A percentile compares a stretch with the other conserved stretches of the same genome.
Evolutionary conservation across 2,888 invertebrate genomes (phyloP).

Genomic region (Buathra laborator): DNA sequence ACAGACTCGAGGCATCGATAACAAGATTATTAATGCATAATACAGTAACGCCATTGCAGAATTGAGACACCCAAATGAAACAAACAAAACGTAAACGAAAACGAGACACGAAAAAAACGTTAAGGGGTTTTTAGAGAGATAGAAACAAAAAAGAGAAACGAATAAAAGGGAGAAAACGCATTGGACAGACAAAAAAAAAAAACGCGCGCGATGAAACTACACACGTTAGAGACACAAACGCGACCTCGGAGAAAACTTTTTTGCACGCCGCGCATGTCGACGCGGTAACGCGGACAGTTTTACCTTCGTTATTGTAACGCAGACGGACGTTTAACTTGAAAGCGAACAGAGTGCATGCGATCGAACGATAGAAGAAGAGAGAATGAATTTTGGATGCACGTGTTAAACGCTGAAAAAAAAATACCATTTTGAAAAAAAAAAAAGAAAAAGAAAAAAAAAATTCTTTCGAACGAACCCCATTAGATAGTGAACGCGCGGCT

Average conservation of each 20-base stretch:
- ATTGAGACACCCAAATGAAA: conserved; percentile 63
- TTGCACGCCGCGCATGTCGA: conserved; percentile 27
- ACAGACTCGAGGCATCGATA: conserved; percentile 81
- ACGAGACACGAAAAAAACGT: conserved; percentile 32
- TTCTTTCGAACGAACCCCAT: conserved; percentile 1
- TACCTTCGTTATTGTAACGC: not conserved
- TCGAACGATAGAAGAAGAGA: conserved; percentile 41
- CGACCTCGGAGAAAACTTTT: conserved; percentile 57
- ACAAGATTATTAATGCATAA: conserved; percentile 82
- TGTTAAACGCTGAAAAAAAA: conserved; percentile 40
- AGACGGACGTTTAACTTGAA: not conserved
- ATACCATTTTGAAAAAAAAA: conserved; percentile 41
- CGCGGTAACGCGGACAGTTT: not conserved
- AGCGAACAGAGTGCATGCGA: conserved; percentile 20
- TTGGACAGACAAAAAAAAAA: conserved; percentile 23
- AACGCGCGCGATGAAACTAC: conserved; percentile 39
- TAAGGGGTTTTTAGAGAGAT: conserved; percentile 18
- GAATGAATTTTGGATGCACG: conserved; percentile 47
- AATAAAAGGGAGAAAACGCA: conserved; percentile 19
- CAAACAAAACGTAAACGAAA: conserved; percentile 56
- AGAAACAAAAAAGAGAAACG: conserved; percentile 35
- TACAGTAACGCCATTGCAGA: conserved; percentile 77
- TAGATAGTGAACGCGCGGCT: conserved; percentile 25
- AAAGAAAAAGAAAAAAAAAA: conserved; percentile 1
- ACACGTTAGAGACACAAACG: conserved; percentile 52